Percentiles rank a stretch among this genome's conserved stretches.
phyloP scores from a whole-genome alignment of 2,113 vertebrate genomes.

The Poecilia latipinna region DNA sequence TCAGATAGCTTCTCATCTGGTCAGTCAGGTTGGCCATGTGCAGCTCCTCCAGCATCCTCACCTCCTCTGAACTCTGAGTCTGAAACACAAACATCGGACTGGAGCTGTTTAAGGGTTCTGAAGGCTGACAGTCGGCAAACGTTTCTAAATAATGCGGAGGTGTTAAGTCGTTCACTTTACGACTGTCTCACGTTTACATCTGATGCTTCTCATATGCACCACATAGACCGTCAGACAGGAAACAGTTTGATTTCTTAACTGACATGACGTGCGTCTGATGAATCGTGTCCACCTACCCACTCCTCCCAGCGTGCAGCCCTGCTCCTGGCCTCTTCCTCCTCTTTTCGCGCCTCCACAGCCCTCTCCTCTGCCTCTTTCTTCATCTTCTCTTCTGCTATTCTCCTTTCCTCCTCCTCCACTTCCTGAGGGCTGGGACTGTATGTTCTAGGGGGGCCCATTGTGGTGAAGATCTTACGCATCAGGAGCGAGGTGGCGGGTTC shows the following conservation, averaged over 20 bases:
- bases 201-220: too few species aligned
- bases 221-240: too few species aligned
- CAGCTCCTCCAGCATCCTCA: slow-evolving; percentile 83
- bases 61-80: slow-evolving; percentile 79
- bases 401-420: slow-evolving; percentile 75
- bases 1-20: slow-evolving; percentile 86
- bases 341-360: slow-evolving; percentile 70
- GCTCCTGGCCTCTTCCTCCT: slow-evolving; percentile 79
- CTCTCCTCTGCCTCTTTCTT: slow-evolving; percentile 70
- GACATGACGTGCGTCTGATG: background rate
- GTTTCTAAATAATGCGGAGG: too few species aligned
- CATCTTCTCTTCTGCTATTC: slow-evolving; percentile 74
- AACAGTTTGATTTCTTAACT: too few species aligned
- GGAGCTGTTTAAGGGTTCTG: background rate
- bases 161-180: too few species aligned
- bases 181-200: too few species aligned
- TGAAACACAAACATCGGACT: slow-evolving; percentile 51
- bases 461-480: slow-evolving; percentile 80
- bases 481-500: slow-evolving; percentile 78
- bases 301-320: slow-evolving; percentile 84
- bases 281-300: slow-evolving; percentile 82
- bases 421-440: slow-evolving; percentile 84
- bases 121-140: background rate
- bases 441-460: slow-evolving; percentile 85
- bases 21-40: slow-evolving; percentile 81